Percentiles rank a stretch among this genome's conserved stretches.
These are phyloP conservation scores for Hyperoplus lanceolatus DNA, from an alignment of 2,797 vertebrate genomes.

Conservation along the genomic window DNA sequence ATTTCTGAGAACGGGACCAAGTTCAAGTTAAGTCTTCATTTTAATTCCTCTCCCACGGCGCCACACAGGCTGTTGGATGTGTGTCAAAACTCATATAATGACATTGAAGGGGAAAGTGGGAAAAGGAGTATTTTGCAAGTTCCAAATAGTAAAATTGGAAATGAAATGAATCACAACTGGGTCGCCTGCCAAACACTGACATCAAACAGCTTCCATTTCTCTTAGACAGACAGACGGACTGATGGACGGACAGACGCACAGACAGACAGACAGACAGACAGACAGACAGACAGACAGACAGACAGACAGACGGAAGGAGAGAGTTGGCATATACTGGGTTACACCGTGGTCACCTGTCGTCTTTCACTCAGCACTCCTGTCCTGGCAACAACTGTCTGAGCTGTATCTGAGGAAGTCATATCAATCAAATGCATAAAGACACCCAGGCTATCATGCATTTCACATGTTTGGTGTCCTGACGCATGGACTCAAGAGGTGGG, in stretches of 20 bases:
- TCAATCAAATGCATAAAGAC: neutral
- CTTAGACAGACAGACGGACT: constrained; percentile 30
- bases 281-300: neutral
- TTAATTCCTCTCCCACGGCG: neutral
- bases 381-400: constrained; percentile 3
- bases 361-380: constrained; percentile 45
- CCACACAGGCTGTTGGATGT: constrained; percentile 8
- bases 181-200: constrained; percentile 24
- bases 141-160: constrained; percentile 19
- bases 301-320: neutral
- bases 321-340: neutral
- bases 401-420: neutral
- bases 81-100: neutral
- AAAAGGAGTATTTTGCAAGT: constrained; percentile 8
- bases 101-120: neutral
- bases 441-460: neutral
- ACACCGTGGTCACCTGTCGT: constrained; percentile 44
- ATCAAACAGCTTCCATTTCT: constrained; percentile 43
- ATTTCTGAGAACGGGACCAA: neutral
- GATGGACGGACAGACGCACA: neutral
- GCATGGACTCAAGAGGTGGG: constrained; percentile 49
- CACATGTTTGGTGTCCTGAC: constrained; percentile 24
- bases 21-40: neutral
- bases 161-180: constrained; percentile 27
- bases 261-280: neutral